Conservation (phyloP, 2,888 invertebrate species). For the Sphecodes monilicornis region DNA sequence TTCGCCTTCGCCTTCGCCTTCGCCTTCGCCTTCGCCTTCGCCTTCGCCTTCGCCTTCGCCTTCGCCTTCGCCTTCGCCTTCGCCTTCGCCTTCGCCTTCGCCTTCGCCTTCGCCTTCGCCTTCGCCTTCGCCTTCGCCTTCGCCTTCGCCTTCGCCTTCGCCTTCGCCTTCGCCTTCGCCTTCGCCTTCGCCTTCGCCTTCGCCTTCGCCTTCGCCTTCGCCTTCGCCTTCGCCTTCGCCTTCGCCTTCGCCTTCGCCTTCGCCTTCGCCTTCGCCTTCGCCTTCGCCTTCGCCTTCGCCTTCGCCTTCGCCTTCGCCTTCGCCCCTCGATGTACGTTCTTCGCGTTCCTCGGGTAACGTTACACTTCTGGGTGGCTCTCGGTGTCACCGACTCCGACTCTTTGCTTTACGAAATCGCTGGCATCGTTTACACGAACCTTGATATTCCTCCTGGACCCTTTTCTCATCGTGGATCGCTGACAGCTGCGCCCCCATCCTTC, state of each 20-base stretch:
- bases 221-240: constrained; percentile 1
- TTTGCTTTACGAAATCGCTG: constrained; percentile 20
- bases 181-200: background rate
- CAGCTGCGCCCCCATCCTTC: background rate
- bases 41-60: constrained; percentile 1
- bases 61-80: background rate
- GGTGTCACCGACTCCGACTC: constrained; percentile 47
- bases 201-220: constrained; percentile 18
- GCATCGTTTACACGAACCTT: constrained; percentile 39
- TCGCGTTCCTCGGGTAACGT: constrained; percentile 68
- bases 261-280: constrained; percentile 18
- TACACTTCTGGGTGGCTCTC: constrained; percentile 77
- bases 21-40: constrained; percentile 18
- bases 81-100: constrained; percentile 18
- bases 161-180: constrained; percentile 1
- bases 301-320: constrained; percentile 10
- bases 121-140: background rate
- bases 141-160: constrained; percentile 18
- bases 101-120: constrained; percentile 1
- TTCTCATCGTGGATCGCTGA: background rate
- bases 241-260: background rate
- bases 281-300: constrained; percentile 15
- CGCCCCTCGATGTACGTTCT: constrained; percentile 43
- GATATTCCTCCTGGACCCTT: background rate
- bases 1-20: background rate